Conservation (phyloP, 2,888 invertebrate genomes). For the Eudemis profundana region DNA sequence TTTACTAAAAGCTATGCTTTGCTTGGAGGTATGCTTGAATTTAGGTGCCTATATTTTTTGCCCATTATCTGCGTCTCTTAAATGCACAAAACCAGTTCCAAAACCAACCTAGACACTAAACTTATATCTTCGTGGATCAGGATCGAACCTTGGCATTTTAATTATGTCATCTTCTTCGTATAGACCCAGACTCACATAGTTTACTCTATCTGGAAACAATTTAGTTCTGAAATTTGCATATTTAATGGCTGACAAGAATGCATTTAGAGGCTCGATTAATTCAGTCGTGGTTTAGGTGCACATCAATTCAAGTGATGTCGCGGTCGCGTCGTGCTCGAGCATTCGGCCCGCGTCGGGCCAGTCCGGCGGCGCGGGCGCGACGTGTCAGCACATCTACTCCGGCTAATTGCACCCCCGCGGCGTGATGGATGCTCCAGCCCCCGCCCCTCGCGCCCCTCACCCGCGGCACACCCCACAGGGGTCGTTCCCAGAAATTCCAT, state of each 20-base stretch:
- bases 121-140: constrained; percentile 15
- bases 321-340: constrained; percentile 27
- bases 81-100: constrained; percentile 31
- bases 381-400: constrained; percentile 82
- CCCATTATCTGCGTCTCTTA: constrained; percentile 11
- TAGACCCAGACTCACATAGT: background rate
- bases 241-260: constrained; percentile 34
- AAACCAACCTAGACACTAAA: constrained; percentile 11
- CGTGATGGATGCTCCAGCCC: constrained; percentile 76
- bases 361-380: constrained; percentile 49
- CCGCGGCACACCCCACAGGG: constrained; percentile 72
- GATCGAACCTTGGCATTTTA: constrained; percentile 19
- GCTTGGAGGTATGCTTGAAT: constrained; percentile 29
- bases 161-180: background rate
- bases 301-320: constrained; percentile 32
- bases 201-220: constrained; percentile 2
- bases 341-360: constrained; percentile 31
- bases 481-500: constrained; percentile 83
- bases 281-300: constrained; percentile 35
- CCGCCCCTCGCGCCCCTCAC: constrained; percentile 52
- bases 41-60: constrained; percentile 11
- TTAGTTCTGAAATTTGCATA: constrained; percentile 24
- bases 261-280: constrained; percentile 29
- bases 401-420: constrained; percentile 71
- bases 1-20: constrained; percentile 44